These are phyloP conservation scores for Fregetta grallaria DNA, from an alignment of 2,113 vertebrate genomes.

Conservation along the genomic window DNA sequence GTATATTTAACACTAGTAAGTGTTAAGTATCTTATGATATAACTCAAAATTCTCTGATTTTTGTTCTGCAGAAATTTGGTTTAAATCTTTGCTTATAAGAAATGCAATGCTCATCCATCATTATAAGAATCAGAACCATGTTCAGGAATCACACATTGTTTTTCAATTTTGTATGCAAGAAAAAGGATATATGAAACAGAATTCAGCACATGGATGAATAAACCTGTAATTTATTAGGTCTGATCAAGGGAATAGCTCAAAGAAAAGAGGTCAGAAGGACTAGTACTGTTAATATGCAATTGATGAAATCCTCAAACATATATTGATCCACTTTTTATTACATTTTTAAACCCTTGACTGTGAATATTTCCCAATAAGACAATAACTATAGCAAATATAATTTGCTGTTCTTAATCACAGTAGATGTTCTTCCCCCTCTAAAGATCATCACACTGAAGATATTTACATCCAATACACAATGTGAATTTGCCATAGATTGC, in stretches of 20 bases:
- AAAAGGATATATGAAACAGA: conserved; percentile 29
- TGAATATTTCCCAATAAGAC: conserved; percentile 71
- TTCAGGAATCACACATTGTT: not conserved
- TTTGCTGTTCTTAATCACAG: conserved; percentile 70
- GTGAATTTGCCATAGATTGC: conserved; percentile 16
- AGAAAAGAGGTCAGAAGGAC: conserved; percentile 67
- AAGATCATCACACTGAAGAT: conserved; percentile 35
- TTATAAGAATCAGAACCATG: not conserved
- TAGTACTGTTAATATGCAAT: conserved; percentile 67
- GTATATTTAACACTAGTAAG: not conserved
- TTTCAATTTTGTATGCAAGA: not conserved
- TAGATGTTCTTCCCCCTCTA: conserved; percentile 41
- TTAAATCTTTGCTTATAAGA: not conserved
- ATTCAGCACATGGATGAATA: conserved; percentile 42
- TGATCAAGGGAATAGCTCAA: conserved; percentile 66
- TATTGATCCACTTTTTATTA: conserved; percentile 76
- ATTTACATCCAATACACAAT: conserved; percentile 45
- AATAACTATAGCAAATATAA: conserved; percentile 72
- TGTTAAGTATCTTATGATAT: not conserved
- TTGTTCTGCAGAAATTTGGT: not conserved
- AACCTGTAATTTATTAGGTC: conserved; percentile 65
- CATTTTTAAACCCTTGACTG: conserved; percentile 72
- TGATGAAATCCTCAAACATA: conserved; percentile 74
- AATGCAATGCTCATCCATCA: not conserved
- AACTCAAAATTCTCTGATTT: not conserved